phyloP scores from a whole-genome alignment of 2,888 invertebrate species.

The Scotopteryx bipunctaria region DNA sequence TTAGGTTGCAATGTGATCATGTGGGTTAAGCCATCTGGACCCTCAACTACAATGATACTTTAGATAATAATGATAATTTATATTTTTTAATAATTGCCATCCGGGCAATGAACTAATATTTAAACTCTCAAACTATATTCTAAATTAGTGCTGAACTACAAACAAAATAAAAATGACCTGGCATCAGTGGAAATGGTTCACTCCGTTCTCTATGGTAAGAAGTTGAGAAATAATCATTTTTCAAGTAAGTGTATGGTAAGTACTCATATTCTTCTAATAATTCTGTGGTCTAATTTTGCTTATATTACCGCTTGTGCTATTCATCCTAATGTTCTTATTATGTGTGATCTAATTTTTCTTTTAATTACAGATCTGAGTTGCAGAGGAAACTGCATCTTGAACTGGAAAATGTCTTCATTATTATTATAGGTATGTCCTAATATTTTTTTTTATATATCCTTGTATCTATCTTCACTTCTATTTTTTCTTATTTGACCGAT shows the following conservation, averaged over 20 bases:
- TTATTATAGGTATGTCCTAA: background rate
- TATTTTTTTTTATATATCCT: background rate
- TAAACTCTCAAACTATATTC: background rate
- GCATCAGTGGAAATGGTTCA: slow-evolving; percentile 11
- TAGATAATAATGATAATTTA: too few species aligned
- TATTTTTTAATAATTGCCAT: slow-evolving; percentile 40
- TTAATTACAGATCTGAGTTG: background rate
- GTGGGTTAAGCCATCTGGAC: too few species aligned
- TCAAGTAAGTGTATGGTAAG: slow-evolving; percentile 8
- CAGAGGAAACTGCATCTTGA: background rate
- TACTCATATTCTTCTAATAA: background rate
- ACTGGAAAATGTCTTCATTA: background rate
- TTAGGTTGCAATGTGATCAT: too few species aligned
- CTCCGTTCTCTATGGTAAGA: background rate
- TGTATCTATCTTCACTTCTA: background rate
- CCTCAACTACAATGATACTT: too few species aligned
- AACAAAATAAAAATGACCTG: slow-evolving; percentile 16
- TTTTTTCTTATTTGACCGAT: background rate
- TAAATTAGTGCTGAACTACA: slow-evolving; percentile 1
- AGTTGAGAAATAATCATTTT: slow-evolving; percentile 17
- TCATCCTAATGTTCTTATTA: slow-evolving; percentile 1
- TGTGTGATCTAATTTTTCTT: background rate
- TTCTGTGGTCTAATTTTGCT: background rate
- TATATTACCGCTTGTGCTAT: background rate
- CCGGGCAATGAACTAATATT: slow-evolving; percentile 16